Base-by-base conservation (phyloP, 2,113 vertebrate genomes). In the Noturus placidus region DNA sequence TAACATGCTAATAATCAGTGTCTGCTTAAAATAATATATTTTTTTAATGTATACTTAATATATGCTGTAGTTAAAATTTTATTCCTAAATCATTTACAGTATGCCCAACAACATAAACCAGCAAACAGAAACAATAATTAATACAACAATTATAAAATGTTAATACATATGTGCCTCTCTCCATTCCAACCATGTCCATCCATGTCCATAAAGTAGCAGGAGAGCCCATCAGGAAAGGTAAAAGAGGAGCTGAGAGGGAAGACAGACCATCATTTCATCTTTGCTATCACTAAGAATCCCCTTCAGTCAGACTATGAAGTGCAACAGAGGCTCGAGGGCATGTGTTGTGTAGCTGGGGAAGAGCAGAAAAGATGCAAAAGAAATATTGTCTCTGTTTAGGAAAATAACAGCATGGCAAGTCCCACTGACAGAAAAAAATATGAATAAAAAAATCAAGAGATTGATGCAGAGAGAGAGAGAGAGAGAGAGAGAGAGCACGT, bases 151-250 rank as follows among this genome's bases (percentile, higher is more conserved):
- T 33, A 0, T 33, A 38, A 59, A 42, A 38, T 61, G 15, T 7
- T 25, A 82, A 82, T 27, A 25, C 59, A 59, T 14, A 81, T 61
- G 35, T 83, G 25, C 65, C 59, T 20, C 35, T 87, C 69, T 35
- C 79, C 27, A 91, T 78, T 82, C 88, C 67, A 65, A 67, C 50
- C 87, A 90, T 61, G 38, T 67, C 30, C 54, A 56, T 59, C 57
- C 56, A 81, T 69, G 90, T 35, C 57, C 65, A 70, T 2, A 35
- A 19, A 77, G 72, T 79, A 54, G 88, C 79, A 70, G 83, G 83
- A 80, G 87, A 91, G 87, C 92, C 90, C 85, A 89, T 86, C 4
- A 87, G 59, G 89, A 88, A 80, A 50, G 54, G 90, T 82, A 92
- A 91, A 89, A 90, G 56, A 83, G 69, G 46, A 61, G 69, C 54